Evolutionary conservation across 2,797 vertebrate genomes (phyloP), one percentile per base, ranked within the genome.

Genomic region (Adelosebastes latens): DNA sequence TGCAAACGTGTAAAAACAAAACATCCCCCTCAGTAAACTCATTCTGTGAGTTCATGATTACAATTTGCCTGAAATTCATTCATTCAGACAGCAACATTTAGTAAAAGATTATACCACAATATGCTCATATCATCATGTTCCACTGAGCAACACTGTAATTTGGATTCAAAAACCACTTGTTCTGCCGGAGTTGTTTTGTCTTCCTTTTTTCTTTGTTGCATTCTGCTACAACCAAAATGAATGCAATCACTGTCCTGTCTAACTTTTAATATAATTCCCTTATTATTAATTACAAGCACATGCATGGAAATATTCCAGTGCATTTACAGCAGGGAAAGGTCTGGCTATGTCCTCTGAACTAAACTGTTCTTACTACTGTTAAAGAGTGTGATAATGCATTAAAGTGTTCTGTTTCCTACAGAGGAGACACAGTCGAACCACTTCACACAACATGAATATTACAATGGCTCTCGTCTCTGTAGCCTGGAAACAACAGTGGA

Each of bases 401-500:
- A 14, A 74, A n/a, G 71, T 7, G 6, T 8, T 25, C 34, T 16
- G 66, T 42, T 66, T 72, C 76, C 80, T 39, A 49, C 79, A 66
- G 74, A 72, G 52, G 36, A 66, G 39, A 49, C 68, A 22, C 64
- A 13, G 77, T 3, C 70, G 61, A 58, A 76, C 81, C 86, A 86
- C 89, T 90, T 83, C 79, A 88, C 81, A 77, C 2, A 52, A 81
- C 80, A 87, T 86, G 83, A 89, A 91, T 89, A 89, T 90, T 87
- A 88, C 81, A 89, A 76, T 78, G 79, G 68, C 83, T 82, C 83
- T 84, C 24, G 46, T 59, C 4, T 66, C 85, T 74, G 90, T 87
- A 91, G 77, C 90, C 86, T 89, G 18, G 91, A 91, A 92, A 91
- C 91, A 78, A 76, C 82, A 56, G 77, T 4, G 53, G 77, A 53